A percentile compares a stretch with the other conserved stretches of the same genome.
Conservation (phyloP, 2,113 vertebrate species). For the Pogonocichla stellata region DNA sequence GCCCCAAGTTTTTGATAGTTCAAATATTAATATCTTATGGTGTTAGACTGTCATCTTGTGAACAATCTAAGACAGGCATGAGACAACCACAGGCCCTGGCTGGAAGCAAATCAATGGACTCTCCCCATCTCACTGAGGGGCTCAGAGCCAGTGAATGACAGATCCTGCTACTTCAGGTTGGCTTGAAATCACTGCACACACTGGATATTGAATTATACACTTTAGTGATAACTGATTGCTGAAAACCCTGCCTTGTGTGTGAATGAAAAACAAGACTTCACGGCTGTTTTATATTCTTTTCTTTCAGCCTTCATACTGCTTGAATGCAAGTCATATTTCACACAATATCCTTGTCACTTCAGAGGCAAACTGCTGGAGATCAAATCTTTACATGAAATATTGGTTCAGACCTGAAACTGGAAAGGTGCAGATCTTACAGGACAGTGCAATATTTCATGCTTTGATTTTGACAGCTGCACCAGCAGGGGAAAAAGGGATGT, state of each 20-base stretch:
- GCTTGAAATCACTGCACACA: background rate
- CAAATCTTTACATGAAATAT: background rate
- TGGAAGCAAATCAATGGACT: background rate
- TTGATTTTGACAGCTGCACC: background rate
- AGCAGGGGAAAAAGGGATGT: background rate
- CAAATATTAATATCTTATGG: slow-evolving; percentile 9
- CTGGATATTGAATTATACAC: background rate
- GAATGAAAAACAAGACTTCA: background rate
- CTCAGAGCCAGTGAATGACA: background rate
- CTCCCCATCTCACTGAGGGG: background rate
- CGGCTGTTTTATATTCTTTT: background rate
- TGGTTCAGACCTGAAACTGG: background rate
- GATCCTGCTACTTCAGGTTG: background rate
- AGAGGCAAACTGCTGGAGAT: background rate
- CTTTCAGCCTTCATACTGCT: background rate
- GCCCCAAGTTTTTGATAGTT: background rate
- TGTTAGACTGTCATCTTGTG: slow-evolving; percentile 44
- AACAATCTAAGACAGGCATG: background rate
- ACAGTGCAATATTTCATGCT: background rate
- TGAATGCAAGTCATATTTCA: background rate
- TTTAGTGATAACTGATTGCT: background rate
- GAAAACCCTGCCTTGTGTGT: background rate
- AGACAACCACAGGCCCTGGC: background rate
- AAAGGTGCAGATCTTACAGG: background rate
- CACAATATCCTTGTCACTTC: background rate